Percentiles rank a stretch among this genome's conserved stretches.
phyloP scores from a whole-genome alignment of 2,113 vertebrate genomes.

The Oophaga pumilio region DNA sequence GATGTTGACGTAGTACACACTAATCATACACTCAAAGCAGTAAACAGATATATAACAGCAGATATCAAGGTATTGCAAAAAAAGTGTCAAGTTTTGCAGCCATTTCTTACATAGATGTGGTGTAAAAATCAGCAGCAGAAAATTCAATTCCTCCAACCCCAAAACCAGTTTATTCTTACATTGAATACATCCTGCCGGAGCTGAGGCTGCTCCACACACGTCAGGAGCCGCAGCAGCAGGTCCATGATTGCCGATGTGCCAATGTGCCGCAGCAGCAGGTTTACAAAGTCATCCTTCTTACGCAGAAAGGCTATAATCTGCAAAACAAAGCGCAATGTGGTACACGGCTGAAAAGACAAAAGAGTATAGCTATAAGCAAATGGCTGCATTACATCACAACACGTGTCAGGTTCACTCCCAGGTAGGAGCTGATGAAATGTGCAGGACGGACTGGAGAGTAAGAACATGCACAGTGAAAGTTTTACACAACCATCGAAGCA shows the following conservation, averaged over 20 bases:
- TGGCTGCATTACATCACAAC: not conserved
- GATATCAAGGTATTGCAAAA: no score
- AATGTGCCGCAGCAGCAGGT: conserved; percentile 69
- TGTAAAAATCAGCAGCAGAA: no score
- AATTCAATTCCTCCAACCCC: no score
- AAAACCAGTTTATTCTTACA: conserved; percentile 60
- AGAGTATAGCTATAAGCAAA: not conserved
- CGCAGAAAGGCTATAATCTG: conserved; percentile 74
- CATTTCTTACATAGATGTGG: no score
- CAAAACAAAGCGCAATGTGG: not conserved
- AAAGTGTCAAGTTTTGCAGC: no score
- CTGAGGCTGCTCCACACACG: conserved; percentile 72
- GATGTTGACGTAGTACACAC: no score
- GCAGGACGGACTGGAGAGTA: not conserved
- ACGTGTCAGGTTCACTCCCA: not conserved
- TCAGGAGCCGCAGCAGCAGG: conserved; percentile 71
- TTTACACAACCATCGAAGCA: not conserved
- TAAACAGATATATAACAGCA: no score
- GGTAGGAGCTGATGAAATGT: not conserved
- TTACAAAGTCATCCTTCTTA: conserved; percentile 73
- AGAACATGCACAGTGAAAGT: not conserved
- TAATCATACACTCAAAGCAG: no score
- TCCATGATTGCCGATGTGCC: conserved; percentile 77
- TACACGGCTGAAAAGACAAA: not conserved
- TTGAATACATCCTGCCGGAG: conserved; percentile 72